phyloP scores from a whole-genome alignment of 2,113 vertebrate genomes.

The Abramis brama region DNA sequence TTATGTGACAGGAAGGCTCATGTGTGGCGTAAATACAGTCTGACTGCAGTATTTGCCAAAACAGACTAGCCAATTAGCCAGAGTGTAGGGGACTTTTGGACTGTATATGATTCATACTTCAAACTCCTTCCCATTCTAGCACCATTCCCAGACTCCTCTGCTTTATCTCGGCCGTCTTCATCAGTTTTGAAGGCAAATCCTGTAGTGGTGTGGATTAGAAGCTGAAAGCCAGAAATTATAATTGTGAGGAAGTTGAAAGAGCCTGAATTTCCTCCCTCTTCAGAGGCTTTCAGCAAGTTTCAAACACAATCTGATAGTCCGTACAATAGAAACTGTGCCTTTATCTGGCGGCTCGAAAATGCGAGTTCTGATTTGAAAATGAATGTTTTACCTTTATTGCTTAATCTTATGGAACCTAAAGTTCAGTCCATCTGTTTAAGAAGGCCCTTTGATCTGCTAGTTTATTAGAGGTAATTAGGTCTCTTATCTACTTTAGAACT shows the following conservation, averaged over 20 bases:
- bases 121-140: conserved; percentile 23
- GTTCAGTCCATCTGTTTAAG: conserved; percentile 15
- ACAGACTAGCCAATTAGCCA: conserved; percentile 1
- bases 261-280: conserved; percentile 11
- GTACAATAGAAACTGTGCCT: neutral
- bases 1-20: conserved; percentile 42
- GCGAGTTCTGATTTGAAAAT: conserved; percentile 30
- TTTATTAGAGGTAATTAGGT: conserved; percentile 36
- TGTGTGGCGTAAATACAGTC: conserved; percentile 17
- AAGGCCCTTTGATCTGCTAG: conserved; percentile 20
- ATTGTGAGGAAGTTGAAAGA: conserved; percentile 36
- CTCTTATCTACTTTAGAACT: conserved; percentile 24
- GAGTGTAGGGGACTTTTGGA: conserved; percentile 6
- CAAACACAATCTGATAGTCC: conserved; percentile 41
- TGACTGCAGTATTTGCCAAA: conserved; percentile 7
- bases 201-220: conserved; percentile 46
- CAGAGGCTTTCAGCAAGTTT: conserved; percentile 12
- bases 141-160: neutral
- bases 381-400: neutral
- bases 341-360: conserved; percentile 29
- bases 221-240: conserved; percentile 51
- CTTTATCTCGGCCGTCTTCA: conserved; percentile 45
- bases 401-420: conserved; percentile 4
- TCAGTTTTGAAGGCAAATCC: conserved; percentile 55
- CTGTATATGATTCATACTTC: conserved; percentile 53